Percentiles rank a stretch among this genome's conserved stretches.
Evolutionary conservation across 2,888 invertebrate genomes (phyloP).

Genomic region (Heliconius aoede): DNA sequence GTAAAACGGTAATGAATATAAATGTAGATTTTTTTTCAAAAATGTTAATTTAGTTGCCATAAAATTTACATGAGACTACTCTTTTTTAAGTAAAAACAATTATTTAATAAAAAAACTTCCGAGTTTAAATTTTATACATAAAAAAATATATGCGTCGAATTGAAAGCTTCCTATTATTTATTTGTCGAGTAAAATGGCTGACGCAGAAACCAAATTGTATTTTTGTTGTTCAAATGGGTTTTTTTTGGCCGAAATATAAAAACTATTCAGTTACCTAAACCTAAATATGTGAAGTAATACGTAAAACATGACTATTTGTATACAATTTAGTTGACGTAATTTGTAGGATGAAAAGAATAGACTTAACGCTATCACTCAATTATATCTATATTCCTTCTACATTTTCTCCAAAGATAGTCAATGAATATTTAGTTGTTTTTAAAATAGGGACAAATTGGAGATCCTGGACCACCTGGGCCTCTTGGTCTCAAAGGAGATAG

Average conservation of each 20-base stretch:
- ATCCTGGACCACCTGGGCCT: conserved; percentile 87
- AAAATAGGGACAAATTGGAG: conserved; percentile 86
- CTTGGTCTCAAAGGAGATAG: conserved; percentile 85
- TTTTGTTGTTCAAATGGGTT: conserved; percentile 4
- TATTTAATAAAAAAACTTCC: too few relatives aligned
- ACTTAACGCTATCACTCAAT: background rate
- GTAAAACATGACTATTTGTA: too few relatives aligned
- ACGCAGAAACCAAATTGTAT: conserved; percentile 7
- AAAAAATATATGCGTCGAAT: too few relatives aligned
- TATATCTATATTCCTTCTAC: background rate
- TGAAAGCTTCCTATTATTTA: conserved; percentile 2
- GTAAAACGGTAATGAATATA: conserved; percentile 86
- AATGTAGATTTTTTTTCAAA: too few relatives aligned
- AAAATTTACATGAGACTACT: too few relatives aligned
- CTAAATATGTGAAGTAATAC: too few relatives aligned
- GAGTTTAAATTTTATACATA: too few relatives aligned
- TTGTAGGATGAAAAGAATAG: background rate
- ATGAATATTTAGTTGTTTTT: background rate
- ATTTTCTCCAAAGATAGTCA: background rate
- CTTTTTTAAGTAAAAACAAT: too few relatives aligned
- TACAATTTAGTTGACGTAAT: too few relatives aligned
- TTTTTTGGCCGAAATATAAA: background rate
- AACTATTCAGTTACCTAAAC: background rate
- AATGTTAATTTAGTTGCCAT: too few relatives aligned
- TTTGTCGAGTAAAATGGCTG: background rate